Evolutionary conservation across 2,113 vertebrate species (phyloP), one percentile per base, ranked within the genome.

Genomic region (Blennius ocellaris): DNA sequence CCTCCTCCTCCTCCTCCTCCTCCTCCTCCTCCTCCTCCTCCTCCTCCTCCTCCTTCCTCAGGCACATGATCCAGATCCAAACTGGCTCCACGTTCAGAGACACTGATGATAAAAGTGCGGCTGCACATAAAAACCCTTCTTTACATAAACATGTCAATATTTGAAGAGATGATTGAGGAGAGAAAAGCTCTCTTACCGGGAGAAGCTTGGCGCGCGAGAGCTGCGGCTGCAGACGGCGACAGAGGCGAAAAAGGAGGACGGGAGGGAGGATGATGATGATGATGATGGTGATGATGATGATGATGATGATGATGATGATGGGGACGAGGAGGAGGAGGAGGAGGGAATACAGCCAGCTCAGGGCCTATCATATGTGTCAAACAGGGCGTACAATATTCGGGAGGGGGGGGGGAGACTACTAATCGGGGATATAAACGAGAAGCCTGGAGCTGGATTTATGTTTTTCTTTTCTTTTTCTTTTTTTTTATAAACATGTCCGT

Each of bases 291-390:
- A 75, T 2, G 73, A 43, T 3, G 69, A 47, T 9, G 62, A 39
- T 30, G 60, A 61, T 9, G 64, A 72, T 38, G 81, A 57, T 10
- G 76, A 74, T 0, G 75, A 76, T 6, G 65, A 52, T 2, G 56
- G 63, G 15, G 67, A 60, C n/a, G 72, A 82, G 14, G 57, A 67
- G 21, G 73, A 67, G 60, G 80, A 74, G 68, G 69, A 77, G 75
- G 74, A 83, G 83, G 85, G 60, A 72, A 21, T 41, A 74, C 53
- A 78, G 65, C 14, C 74, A 16, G 56, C 68, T 52, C 67, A 64
- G 49, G 79, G 78, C 81, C 81, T 85, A 89, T 85, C 78, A 92
- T 47, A 89, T 83, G 72, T 80, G 81, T 73, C 78, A 73, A 76
- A 81, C 47, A 68, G 69, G 73, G 58, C 72, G 16, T 59, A 43